Percentiles rank a stretch among this genome's conserved stretches.
Conservation (phyloP, 2,797 vertebrate genomes). For the Manis pentadactyla region DNA sequence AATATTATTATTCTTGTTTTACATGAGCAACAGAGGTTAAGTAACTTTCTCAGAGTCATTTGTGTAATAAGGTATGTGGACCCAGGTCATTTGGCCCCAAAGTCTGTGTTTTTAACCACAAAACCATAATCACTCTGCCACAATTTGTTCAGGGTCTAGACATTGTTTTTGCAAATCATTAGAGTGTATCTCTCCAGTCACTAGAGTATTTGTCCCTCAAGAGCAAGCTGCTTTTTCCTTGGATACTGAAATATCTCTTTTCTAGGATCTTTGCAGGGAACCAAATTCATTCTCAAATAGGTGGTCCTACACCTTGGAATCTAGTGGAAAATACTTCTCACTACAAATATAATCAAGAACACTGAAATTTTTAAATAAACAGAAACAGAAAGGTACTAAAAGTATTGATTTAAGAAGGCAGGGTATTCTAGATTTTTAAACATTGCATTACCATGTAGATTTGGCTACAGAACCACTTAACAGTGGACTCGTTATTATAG, state of each 20-base stretch:
- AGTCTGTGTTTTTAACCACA: not conserved
- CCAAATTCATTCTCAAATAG: not conserved
- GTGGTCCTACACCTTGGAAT: not conserved
- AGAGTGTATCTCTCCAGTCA: not conserved
- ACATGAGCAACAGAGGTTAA: not conserved
- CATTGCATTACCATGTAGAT: not conserved
- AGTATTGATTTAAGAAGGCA: not conserved
- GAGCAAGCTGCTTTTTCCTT: not conserved
- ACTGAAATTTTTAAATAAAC: not conserved
- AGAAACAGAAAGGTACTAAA: not conserved
- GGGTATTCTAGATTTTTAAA: not conserved
- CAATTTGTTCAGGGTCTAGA: not conserved
- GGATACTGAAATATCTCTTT: not conserved
- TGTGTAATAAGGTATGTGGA: not conserved
- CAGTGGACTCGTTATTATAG: not conserved
- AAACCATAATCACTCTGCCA: not conserved
- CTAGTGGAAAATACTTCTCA: not conserved
- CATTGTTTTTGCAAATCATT: not conserved
- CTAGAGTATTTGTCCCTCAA: not conserved
- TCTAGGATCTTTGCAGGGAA: not conserved
- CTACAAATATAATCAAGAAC: not conserved
- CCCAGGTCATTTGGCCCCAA: not conserved
- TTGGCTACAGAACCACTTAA: not conserved
- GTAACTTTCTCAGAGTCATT: not conserved
- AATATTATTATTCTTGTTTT: not conserved